Evolutionary conservation across 2,888 invertebrate species (phyloP).

Genomic region (Timema cristinae): DNA sequence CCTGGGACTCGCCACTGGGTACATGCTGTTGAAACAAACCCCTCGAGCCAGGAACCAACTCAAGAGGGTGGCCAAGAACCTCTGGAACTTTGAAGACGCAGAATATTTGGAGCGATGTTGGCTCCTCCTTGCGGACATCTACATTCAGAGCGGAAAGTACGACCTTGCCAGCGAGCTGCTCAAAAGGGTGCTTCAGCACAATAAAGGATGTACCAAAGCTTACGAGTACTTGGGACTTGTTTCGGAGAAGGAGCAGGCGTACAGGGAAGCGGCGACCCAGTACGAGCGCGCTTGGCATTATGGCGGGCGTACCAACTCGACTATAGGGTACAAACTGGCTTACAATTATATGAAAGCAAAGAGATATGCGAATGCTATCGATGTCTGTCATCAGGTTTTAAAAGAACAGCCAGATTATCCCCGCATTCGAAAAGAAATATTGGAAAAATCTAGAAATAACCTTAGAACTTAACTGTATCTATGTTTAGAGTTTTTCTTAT

Average conservation of each 20-base stretch:
- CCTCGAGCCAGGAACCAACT: constrained; percentile 90
- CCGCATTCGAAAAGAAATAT: constrained; percentile 85
- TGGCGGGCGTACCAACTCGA: constrained; percentile 75
- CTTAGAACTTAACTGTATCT: constrained; percentile 56
- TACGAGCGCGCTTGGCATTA: constrained; percentile 86
- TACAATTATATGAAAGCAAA: constrained; percentile 89
- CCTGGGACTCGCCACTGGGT: constrained; percentile 78
- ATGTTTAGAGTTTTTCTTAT: not conserved
- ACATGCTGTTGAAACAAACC: constrained; percentile 83
- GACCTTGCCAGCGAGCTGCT: constrained; percentile 84
- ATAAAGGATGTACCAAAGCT: constrained; percentile 85
- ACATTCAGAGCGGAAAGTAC: constrained; percentile 72
- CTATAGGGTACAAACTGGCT: constrained; percentile 88
- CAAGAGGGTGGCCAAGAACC: constrained; percentile 78
- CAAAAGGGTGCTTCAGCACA: constrained; percentile 70
- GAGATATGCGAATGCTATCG: constrained; percentile 84
- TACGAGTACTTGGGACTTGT: constrained; percentile 84
- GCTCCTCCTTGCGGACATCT: constrained; percentile 89
- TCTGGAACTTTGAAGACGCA: constrained; percentile 94
- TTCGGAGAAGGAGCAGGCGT: constrained; percentile 88
- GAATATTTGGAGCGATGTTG: constrained; percentile 95
- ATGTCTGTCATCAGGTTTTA: constrained; percentile 80
- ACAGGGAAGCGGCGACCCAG: constrained; percentile 74
- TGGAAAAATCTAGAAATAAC: constrained; percentile 82
- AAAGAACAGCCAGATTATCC: constrained; percentile 82